Evolutionary conservation across 2,888 invertebrate species (phyloP).

Genomic region (Rhagonycha fulva): DNA sequence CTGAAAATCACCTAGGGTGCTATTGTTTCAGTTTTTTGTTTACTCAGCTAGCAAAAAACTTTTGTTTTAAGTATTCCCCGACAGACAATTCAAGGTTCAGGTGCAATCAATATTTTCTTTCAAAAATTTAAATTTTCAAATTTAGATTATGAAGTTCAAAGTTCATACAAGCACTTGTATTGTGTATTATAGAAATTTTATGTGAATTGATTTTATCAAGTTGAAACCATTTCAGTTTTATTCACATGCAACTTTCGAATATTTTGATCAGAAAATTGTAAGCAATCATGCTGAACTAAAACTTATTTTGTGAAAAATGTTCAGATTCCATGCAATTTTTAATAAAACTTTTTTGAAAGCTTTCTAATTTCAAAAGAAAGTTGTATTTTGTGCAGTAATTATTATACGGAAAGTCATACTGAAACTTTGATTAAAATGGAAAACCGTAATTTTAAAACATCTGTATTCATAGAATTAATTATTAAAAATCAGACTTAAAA

Average conservation of each 20-base stretch:
- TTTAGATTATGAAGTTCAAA: neutral
- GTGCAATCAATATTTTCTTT: neutral
- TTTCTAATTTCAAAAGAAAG: too few species aligned
- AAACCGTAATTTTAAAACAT: too few species aligned
- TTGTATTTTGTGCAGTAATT: too few species aligned
- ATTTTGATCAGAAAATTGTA: neutral
- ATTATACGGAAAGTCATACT: too few species aligned
- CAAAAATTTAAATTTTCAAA: neutral
- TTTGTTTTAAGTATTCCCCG: neutral
- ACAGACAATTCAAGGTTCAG: neutral
- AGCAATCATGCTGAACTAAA: neutral
- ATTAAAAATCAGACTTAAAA: too few species aligned
- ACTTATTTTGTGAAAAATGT: neutral
- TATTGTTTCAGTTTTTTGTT: neutral
- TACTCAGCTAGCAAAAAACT: neutral
- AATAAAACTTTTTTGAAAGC: neutral
- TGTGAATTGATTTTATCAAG: neutral
- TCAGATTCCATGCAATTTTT: neutral
- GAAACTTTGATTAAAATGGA: too few species aligned
- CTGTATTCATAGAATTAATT: too few species aligned
- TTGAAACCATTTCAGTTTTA: neutral
- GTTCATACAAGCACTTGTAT: neutral
- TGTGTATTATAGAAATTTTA: neutral
- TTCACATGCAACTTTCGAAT: neutral
- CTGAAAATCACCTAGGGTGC: neutral